Base-by-base conservation (phyloP, 1,140 invertebrate genomes). In the Ctenoplectra terminalis region DNA sequence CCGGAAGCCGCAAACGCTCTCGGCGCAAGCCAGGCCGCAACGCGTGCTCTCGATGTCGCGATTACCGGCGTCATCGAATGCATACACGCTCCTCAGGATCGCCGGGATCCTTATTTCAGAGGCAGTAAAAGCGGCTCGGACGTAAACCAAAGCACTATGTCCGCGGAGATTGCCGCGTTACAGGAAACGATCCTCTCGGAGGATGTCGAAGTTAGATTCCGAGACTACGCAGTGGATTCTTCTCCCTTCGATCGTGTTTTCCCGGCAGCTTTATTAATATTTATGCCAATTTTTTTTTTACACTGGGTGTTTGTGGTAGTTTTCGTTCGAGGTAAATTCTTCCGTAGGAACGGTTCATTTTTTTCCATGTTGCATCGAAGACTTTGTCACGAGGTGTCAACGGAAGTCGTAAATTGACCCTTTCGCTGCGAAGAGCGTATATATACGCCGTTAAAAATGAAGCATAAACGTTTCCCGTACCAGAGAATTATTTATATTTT, bases 71-170 rank as follows among this genome's bases (percentile, higher is more conserved):
- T 37, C 34, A 37, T 46, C 73, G 60, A 52, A 64, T 64, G 73
- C 73, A 75, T 75, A 54, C 61, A 23, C 50, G 72, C 58, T 63
- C 46, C 58, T 46, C 58, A 9, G 56, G 29, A 63, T 23, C 40
- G 13, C 13, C 15, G 56, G 58, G 26, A 40, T 64, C 29, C 54
- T 72, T 74, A 48, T 79, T 66, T 34, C 26, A 80, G 46, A 26
- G 52, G 73, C 58, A 66, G 31, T 84, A 86, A 79, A 86, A 70
- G 46, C 58, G 15, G 20, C 46, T 71, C 50, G 75, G 50, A 84
- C 54, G 77, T 83, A 85, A 85, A 83, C 61, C 63, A 63, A 84
- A 76, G 60, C 66, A 50, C 40, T 37, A 43, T 63, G 50, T 40
- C 29, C 64, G 40, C 52, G 11, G 66, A 70, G 66, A 70, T 70